Evolutionary conservation across 2,113 vertebrate species (phyloP).

Genomic region (Athene noctua): DNA sequence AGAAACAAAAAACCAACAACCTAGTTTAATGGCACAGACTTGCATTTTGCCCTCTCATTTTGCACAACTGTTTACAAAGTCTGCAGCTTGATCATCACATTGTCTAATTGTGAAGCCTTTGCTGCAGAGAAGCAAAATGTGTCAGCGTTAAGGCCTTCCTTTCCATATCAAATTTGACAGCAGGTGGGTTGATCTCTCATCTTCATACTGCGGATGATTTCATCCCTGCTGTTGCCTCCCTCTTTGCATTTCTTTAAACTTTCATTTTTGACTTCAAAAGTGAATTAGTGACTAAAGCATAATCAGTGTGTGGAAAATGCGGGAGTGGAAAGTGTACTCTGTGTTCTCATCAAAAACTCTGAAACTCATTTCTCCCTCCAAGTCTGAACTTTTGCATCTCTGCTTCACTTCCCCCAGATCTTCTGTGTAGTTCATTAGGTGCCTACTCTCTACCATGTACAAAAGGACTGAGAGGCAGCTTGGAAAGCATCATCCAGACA

Average conservation of each 20-base stretch:
- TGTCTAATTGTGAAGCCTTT: constrained; percentile 72
- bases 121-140: constrained; percentile 69
- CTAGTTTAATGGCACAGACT: constrained; percentile 71
- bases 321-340: constrained; percentile 73
- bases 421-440: constrained; percentile 68
- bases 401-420: constrained; percentile 79
- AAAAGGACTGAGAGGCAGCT: constrained; percentile 44
- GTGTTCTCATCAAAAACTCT: constrained; percentile 77
- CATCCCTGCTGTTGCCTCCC: constrained; percentile 72
- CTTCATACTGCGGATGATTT: constrained; percentile 76
- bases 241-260: constrained; percentile 74
- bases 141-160: constrained; percentile 66
- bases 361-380: constrained; percentile 78
- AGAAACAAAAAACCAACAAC: constrained; percentile 65
- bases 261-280: constrained; percentile 73
- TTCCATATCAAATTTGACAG: constrained; percentile 72
- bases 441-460: constrained; percentile 40
- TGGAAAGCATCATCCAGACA: constrained; percentile 50
- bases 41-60: constrained; percentile 65
- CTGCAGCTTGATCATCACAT: constrained; percentile 70
- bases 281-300: constrained; percentile 76
- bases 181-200: constrained; percentile 78
- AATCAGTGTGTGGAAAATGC: constrained; percentile 77
- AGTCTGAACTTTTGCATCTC: constrained; percentile 82
- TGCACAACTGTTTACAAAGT: constrained; percentile 71